phyloP scores from a whole-genome alignment of 1,140 invertebrate genomes.

The Arion vulgaris region DNA sequence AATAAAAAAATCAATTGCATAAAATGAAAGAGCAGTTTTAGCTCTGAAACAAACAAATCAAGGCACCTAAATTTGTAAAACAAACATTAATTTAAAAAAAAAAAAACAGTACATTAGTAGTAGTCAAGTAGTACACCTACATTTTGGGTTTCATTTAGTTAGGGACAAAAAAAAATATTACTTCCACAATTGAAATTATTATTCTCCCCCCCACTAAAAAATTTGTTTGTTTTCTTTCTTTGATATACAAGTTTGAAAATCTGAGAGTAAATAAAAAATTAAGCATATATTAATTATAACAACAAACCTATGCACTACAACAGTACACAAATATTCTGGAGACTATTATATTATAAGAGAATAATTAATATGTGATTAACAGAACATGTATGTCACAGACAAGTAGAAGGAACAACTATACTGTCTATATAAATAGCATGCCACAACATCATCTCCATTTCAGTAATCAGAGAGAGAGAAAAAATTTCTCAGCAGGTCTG shows the following conservation, averaged over 20 bases:
- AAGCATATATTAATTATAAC: too few species aligned
- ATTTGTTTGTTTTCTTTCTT: neutral
- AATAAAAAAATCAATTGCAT: neutral
- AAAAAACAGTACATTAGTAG: neutral
- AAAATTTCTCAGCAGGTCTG: too few species aligned
- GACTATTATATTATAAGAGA: neutral
- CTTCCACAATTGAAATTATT: neutral
- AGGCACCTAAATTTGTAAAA: slow-evolving; percentile 16
- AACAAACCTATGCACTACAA: neutral
- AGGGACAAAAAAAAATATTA: neutral
- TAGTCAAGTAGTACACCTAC: neutral
- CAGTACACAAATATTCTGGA: neutral
- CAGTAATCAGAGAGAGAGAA: neutral
- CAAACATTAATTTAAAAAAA: neutral
- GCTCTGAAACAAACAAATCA: slow-evolving; percentile 7
- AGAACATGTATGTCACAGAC: neutral
- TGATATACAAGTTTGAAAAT: neutral
- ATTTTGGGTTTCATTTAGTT: neutral
- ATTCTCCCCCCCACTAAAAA: neutral
- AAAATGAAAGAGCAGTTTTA: neutral
- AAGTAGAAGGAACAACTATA: neutral
- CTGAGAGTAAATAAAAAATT: neutral
- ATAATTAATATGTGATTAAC: slow-evolving; percentile 9
- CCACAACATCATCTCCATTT: neutral
- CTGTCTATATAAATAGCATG: neutral